Conservation (phyloP, 2,888 invertebrate species). For the Tholera decimalis region DNA sequence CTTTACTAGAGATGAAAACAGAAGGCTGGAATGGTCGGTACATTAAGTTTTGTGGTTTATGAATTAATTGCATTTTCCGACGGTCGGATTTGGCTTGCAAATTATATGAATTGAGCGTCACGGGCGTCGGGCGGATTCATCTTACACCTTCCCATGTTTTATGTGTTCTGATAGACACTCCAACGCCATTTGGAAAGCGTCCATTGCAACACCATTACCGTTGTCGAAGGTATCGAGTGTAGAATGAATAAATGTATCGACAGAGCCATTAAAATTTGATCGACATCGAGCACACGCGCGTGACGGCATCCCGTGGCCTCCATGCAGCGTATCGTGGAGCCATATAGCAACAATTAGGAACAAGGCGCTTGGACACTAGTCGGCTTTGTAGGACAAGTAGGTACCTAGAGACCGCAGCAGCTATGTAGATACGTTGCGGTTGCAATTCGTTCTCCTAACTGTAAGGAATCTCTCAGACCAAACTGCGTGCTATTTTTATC, state of each 20-base stretch:
- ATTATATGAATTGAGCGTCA: neutral
- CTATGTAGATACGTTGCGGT: conserved; percentile 11
- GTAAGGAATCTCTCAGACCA: conserved; percentile 4
- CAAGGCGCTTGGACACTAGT: conserved; percentile 47
- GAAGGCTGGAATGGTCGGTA: neutral
- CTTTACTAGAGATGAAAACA: neutral
- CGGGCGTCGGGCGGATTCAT: neutral
- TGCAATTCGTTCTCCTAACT: conserved; percentile 4
- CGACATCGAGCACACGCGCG: conserved; percentile 74
- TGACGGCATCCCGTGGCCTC: conserved; percentile 79
- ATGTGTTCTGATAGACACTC: conserved; percentile 21
- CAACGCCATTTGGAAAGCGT: conserved; percentile 69
- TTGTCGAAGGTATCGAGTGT: conserved; percentile 66
- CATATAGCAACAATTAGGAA: conserved; percentile 59
- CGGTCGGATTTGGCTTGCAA: neutral
- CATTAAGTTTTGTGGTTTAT: neutral
- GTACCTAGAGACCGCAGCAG: conserved; percentile 11
- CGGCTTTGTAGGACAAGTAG: conserved; percentile 47
- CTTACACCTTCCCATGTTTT: neutral
- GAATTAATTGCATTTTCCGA: neutral
- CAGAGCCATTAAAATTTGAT: conserved; percentile 79
- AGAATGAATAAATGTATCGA: conserved; percentile 72
- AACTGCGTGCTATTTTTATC: conserved; percentile 10
- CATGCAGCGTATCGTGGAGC: conserved; percentile 65
- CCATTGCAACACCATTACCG: conserved; percentile 69